Evolutionary conservation across 2,113 vertebrate species (phyloP).

Genomic region (Xiphias gladius): DNA sequence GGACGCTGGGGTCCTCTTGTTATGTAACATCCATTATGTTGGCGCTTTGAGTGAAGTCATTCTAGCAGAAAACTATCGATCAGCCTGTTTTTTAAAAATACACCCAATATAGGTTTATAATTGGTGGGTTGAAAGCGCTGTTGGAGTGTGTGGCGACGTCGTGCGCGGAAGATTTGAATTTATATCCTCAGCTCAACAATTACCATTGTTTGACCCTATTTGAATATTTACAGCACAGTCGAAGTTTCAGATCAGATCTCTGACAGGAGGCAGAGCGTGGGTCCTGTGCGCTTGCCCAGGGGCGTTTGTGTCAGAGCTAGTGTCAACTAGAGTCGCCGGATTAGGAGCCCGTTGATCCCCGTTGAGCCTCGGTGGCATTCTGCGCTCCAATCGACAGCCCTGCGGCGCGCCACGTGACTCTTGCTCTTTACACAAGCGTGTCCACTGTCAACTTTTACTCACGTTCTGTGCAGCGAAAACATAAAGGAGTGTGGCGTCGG

Average conservation of each 20-base stretch:
- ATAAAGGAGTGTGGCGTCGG: slow-evolving; percentile 7
- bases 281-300: slow-evolving; percentile 33
- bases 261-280: slow-evolving; percentile 4
- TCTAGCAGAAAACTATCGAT: background rate
- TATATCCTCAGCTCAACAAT: background rate
- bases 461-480: slow-evolving; percentile 19
- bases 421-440: slow-evolving; percentile 32
- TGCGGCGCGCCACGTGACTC: slow-evolving; percentile 56
- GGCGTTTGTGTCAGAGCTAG: slow-evolving; percentile 56
- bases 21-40: background rate
- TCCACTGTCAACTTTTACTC: slow-evolving; percentile 20
- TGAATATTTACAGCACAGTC: slow-evolving; percentile 7
- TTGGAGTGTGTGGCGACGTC: background rate
- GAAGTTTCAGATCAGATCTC: background rate
- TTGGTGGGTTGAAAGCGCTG: background rate
- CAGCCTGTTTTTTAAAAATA: background rate
- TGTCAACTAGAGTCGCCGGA: slow-evolving; percentile 71
- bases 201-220: slow-evolving; percentile 11
- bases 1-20: background rate
- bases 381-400: slow-evolving; percentile 51
- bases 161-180: background rate
- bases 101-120: background rate
- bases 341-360: slow-evolving; percentile 72
- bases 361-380: slow-evolving; percentile 61
- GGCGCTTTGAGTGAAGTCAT: background rate